Base-by-base conservation (phyloP, 2,888 invertebrate species). In the Pandemis corylana region DNA sequence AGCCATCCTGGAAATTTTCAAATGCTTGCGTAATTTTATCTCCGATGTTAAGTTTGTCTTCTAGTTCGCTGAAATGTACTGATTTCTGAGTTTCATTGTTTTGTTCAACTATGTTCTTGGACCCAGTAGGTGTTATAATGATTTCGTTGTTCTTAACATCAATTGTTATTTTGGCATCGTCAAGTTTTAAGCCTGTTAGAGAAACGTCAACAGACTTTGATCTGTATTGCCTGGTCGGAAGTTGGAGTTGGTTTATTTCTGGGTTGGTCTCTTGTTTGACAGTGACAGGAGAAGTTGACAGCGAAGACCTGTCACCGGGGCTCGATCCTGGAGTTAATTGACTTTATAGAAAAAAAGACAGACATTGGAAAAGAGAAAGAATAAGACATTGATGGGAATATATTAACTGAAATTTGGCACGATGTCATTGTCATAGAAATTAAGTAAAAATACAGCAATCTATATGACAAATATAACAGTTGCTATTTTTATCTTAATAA, bases 151-250 rank as follows among this genome's bases (percentile, higher is more conserved):
- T 92, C 78, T 89, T 90, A 77, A 89, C 87, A 67, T 94, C 91
- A 6, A 94, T 88, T 0, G 92, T 93, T 28, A 94, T 89, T 85
- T 89, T 90, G 28, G 93, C 90, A 20, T 93, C 93, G 7, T 93
- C 91, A 6, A 93, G 78, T 53, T 84, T 86, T 5, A 94, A 78
- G 1, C 89, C 89, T 2, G 90, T 83, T 2, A 94, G 87, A 0
- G 95, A 90, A 1, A 95, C 93, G 77, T 95, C 95, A 2, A 95
- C 94, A 0, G 95, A 96, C 85, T 94, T 95, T 0, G 95, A 96
- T 53, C 96, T 86, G 77, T 88, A 89, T 78, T 95, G 95, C 76
- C 94, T 90, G 72, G 85, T 75, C 13, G 94, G 94, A 13, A 92
- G 85, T 77, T 88, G 86, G 0, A 94, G 84, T 81, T 93, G 94